Percentiles rank a stretch among this genome's conserved stretches.
Evolutionary conservation across 1,140 invertebrate genomes (phyloP).

Genomic region (honey bee (Apis mellifera)): Amel_HAv3.1 CM009936.2:3658501-3659000

Average conservation of each 20-base stretch:
- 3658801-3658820: background rate
- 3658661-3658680: no score
- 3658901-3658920: constrained; percentile 79
- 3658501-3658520: no score
- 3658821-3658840: constrained; percentile 80
- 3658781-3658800: background rate
- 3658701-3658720: no score
- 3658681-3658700: no score
- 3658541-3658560: no score
- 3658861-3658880: constrained; percentile 82
- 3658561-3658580: no score
- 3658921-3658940: constrained; percentile 71
- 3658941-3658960: constrained; percentile 60
- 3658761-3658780: background rate
- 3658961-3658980: constrained; percentile 65
- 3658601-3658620: no score
- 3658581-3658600: no score
- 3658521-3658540: no score
- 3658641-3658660: no score
- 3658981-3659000: background rate
- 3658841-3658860: constrained; percentile 81
- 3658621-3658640: no score
- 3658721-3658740: no score
- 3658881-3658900: constrained; percentile 70
- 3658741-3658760: constrained; percentile 1